Percentiles rank a stretch among this genome's conserved stretches.
phyloP scores from a whole-genome alignment of 1,140 invertebrate species.

The Drosophila oshimai region DNA sequence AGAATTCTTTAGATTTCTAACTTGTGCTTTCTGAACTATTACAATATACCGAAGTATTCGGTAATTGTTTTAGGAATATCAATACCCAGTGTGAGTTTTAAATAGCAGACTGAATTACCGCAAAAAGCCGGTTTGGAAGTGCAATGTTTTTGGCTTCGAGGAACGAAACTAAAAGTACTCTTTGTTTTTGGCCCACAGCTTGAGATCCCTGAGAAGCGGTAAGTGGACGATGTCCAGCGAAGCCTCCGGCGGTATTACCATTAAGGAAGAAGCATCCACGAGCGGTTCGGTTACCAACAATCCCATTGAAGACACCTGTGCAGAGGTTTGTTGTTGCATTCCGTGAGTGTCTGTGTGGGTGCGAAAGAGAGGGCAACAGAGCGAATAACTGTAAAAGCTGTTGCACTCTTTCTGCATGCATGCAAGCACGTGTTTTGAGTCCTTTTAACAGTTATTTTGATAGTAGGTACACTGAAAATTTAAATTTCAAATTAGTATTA shows the following conservation, averaged over 20 bases:
- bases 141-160: neutral
- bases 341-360: neutral
- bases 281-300: slow-evolving; percentile 10
- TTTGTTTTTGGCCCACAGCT: neutral
- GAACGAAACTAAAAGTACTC: neutral
- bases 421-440: no score
- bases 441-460: no score
- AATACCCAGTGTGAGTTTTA: no score
- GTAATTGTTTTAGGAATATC: neutral
- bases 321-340: slow-evolving; percentile 37
- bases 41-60: no score
- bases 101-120: neutral
- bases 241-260: slow-evolving; percentile 36
- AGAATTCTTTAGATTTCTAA: neutral
- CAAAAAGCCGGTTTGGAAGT: neutral
- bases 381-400: neutral
- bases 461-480: no score
- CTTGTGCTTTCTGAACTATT: neutral
- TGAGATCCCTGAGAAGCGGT: neutral
- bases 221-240: slow-evolving; percentile 43
- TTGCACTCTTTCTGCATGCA: no score
- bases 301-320: slow-evolving; percentile 3
- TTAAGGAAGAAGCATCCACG: slow-evolving; percentile 27
- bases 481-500: no score
- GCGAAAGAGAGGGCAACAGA: neutral